A percentile compares a stretch with the other conserved stretches of the same genome.
phyloP scores from a whole-genome alignment of 2,113 vertebrate genomes.

The Chamaetylas fuelleborni region DNA sequence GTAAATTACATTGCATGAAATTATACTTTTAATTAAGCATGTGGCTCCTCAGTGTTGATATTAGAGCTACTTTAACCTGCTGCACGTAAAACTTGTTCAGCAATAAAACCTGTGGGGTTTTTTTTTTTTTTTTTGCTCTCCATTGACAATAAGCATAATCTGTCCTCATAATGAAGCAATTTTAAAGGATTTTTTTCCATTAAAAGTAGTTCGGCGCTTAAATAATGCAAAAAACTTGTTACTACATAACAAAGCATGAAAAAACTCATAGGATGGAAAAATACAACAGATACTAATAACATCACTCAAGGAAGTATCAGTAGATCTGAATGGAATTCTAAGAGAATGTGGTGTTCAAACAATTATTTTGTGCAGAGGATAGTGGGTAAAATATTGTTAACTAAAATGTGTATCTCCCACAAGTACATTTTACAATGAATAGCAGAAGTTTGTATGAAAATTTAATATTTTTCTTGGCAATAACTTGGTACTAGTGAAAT shows the following conservation, averaged over 20 bases:
- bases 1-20: neutral
- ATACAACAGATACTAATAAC: accelerated
- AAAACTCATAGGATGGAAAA: neutral
- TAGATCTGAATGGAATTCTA: neutral
- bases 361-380: neutral
- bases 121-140: neutral
- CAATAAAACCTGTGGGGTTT: neutral
- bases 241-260: neutral
- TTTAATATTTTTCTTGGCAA: neutral
- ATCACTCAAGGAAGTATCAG: neutral
- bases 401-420: neutral
- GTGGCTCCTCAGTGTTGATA: neutral
- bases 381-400: neutral
- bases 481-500: neutral
- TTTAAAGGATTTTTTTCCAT: neutral
- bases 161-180: neutral
- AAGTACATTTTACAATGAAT: neutral
- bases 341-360: neutral
- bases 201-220: neutral
- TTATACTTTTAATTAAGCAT: neutral
- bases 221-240: neutral
- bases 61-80: neutral
- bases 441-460: neutral
- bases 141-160: neutral
- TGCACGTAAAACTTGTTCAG: neutral